These are phyloP conservation scores for Drosophila mettleri DNA, from an alignment of 2,888 invertebrate genomes.

Conservation along the genomic window DNA sequence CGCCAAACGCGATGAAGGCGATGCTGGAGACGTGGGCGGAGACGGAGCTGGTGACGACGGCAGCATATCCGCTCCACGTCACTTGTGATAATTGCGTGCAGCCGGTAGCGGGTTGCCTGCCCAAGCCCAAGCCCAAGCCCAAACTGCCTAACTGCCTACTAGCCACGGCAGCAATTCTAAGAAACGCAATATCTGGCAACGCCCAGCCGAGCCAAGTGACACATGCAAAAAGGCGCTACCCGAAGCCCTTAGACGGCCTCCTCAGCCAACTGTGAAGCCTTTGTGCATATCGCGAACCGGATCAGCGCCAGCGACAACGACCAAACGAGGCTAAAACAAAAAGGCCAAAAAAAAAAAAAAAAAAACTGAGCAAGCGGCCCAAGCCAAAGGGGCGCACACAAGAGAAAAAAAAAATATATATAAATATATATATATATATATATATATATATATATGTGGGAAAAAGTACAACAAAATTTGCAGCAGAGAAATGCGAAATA, in stretches of 20 bases:
- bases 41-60: slow-evolving; percentile 40
- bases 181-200: slow-evolving; percentile 70
- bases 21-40: slow-evolving; percentile 4
- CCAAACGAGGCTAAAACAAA: slow-evolving; percentile 55
- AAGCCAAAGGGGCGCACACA: neutral
- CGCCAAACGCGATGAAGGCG: slow-evolving; percentile 47
- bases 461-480: slow-evolving; percentile 24
- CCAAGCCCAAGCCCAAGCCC: neutral
- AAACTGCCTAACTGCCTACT: neutral
- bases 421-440: neutral
- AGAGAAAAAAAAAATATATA: slow-evolving; percentile 11
- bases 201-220: slow-evolving; percentile 43
- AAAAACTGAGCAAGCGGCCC: slow-evolving; percentile 4
- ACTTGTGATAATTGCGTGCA: slow-evolving; percentile 80
- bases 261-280: slow-evolving; percentile 66
- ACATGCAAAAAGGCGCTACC: slow-evolving; percentile 54
- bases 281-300: slow-evolving; percentile 79
- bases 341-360: slow-evolving; percentile 29
- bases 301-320: slow-evolving; percentile 71
- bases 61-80: slow-evolving; percentile 80
- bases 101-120: slow-evolving; percentile 47
- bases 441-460: neutral
- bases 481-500: slow-evolving; percentile 76
- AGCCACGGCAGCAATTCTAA: slow-evolving; percentile 49
- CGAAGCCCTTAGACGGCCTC: slow-evolving; percentile 47